Base-by-base conservation (phyloP, 2,113 vertebrate genomes). In the Nannobrachium achirus region DNA sequence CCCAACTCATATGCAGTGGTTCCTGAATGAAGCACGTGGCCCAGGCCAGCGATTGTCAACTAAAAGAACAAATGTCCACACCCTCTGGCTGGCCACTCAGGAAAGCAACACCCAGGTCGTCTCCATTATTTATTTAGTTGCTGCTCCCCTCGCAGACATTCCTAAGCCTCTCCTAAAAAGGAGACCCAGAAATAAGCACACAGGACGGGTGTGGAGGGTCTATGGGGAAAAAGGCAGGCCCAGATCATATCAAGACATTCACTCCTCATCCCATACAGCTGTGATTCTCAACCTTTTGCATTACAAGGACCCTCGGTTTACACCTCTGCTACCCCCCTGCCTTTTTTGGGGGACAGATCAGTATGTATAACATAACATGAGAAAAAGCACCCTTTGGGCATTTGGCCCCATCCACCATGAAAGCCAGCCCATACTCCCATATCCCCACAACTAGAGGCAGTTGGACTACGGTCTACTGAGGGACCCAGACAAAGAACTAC, bases 41-140 rank as follows among this genome's bases (percentile, higher is more conserved):
- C 84, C 71, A 63, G 33, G 80, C 71, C 66, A 75, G 58, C 48
- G 58, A 73, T 56, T 63, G 55, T 71, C 86, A 71, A 63, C 69
- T 51, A 70, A 81, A n/a, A 69, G 78, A 81, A 75, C 44, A 64
- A 4, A 44, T 6, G 53, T 76, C 76, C 82, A 81, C 89, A 80
- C 87, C 86, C 89, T 73, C 25, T 60, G 58, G 42, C 48, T 9
- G 74, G 79, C 71, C 80, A 75, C 82, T 87, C 88, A 86, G 86
- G 91, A 90, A 92, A 90, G 80, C 73, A 84, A 89, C 90, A 80
- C 91, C 88, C 86, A 86, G 80, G 70, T 89, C 73, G 71, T 83
- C 76, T 73, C 80, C 76, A 84, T 88, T 90, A 90, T 89, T 91
- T 92, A 90, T 91, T 89, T 88, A 83, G 73, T 77, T 45, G 16